Conservation (phyloP, 2,113 vertebrate species). For the Platysternon megacephalum region DNA sequence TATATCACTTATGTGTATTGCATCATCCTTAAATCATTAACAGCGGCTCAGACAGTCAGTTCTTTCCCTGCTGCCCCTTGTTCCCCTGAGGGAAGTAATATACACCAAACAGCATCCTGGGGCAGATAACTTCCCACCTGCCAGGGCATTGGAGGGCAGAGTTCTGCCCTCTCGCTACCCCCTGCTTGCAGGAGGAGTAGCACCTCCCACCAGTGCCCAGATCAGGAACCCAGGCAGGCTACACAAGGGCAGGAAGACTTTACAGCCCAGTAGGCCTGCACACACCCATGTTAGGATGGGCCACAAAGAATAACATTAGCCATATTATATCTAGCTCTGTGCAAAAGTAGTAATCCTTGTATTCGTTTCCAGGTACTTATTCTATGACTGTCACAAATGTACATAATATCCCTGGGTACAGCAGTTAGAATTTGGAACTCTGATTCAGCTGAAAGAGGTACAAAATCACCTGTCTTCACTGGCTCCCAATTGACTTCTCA, state of each 20-base stretch:
- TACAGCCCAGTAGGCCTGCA: not conserved
- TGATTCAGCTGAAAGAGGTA: not conserved
- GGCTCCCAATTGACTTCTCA: not conserved
- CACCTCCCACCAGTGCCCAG: not conserved
- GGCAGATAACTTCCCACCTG: not conserved
- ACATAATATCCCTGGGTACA: not conserved
- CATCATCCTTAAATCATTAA: not conserved
- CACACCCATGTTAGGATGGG: not conserved
- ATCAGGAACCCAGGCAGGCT: not conserved
- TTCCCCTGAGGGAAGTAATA: not conserved
- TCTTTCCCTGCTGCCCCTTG: not conserved
- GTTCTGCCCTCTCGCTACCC: not conserved
- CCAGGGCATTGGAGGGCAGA: not conserved
- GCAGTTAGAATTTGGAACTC: not conserved
- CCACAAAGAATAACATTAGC: not conserved
- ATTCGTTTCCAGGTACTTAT: not conserved
- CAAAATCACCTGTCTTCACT: not conserved
- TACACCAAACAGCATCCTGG: not conserved
- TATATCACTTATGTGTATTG: not conserved
- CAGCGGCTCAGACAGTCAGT: not conserved
- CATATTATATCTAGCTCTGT: not conserved
- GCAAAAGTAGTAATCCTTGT: not conserved
- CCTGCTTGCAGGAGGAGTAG: not conserved
- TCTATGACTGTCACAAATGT: not conserved
- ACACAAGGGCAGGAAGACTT: not conserved